Evolutionary conservation across 1,140 invertebrate species (phyloP), one percentile per base, ranked within the genome.

Genomic region (Drosophila suzukii): DNA sequence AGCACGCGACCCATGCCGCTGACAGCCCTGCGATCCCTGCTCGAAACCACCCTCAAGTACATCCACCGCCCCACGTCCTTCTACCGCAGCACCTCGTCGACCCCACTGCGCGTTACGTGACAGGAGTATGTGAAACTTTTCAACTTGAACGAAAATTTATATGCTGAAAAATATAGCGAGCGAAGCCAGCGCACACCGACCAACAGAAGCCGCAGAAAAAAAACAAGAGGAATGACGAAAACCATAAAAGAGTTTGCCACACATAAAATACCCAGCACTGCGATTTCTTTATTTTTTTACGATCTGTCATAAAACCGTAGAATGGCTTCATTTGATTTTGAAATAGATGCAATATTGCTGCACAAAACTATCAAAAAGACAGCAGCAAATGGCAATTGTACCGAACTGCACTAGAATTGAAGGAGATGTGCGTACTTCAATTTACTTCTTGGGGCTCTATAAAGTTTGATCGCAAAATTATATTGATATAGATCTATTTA

Each of bases 71-170:
- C 11, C 34, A 7, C 24, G n/a, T 39, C n/a, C 13, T 24, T 34
- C 36, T 2, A 5, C 24, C 17, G 0, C 24, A 34, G 39, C 17
- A 17, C 43, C 46, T 7, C 2, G 30, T 12, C 13, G 32, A 59
- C 44, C 61, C 54, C 66, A 60, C 76, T 62, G 58, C 47, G 60
- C 77, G 78, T 78, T 86, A 86, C 82, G 82, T 86, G 82, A 86
- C 78, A 82, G 83, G 82, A 86, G 82, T 86, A 82, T 86, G 82
- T 88, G 82, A 86, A 86, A 88, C 83, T 86, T 86, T 86, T 88
- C 78, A 86, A 75, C 83, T 86, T 86, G 75, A 82, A 82, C 75
- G 66, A 86, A 88, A 82, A 86, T 88, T 86, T 86, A 86, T 86
- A 86, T 78, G 82, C 66, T 82, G 78, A 75, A 88, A 88, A 81